phyloP scores from a whole-genome alignment of 2,113 vertebrate species.

The Peromyscus polionotus region DNA sequence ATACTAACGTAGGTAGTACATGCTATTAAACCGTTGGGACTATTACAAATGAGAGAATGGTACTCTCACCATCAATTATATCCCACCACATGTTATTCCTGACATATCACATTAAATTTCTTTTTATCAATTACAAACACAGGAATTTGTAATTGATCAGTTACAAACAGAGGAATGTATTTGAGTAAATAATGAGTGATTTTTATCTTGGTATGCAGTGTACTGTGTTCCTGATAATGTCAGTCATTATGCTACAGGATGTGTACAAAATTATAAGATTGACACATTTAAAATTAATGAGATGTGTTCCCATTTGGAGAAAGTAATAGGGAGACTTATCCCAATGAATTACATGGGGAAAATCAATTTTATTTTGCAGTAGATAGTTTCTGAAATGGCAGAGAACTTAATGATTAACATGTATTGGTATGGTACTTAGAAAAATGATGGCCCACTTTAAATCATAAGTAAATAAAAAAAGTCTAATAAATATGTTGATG shows the following conservation, averaged over 20 bases:
- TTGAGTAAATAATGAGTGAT: slow-evolving; percentile 78
- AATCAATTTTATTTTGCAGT: slow-evolving; percentile 81
- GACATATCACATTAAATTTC: slow-evolving; percentile 57
- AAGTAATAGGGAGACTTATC: slow-evolving; percentile 77
- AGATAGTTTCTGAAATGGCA: slow-evolving; percentile 69
- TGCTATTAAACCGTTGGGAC: background rate
- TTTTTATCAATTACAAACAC: slow-evolving; percentile 64
- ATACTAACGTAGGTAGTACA: background rate
- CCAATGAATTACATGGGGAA: slow-evolving; percentile 75
- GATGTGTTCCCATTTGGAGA: slow-evolving; percentile 79
- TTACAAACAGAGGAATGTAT: slow-evolving; percentile 64
- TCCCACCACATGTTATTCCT: background rate
- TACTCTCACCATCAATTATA: background rate
- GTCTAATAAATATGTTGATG: background rate
- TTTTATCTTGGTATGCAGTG: slow-evolving; percentile 79
- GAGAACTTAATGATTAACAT: slow-evolving; percentile 53
- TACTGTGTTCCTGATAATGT: slow-evolving; percentile 81
- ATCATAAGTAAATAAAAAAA: slow-evolving; percentile 32
- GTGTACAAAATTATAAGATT: slow-evolving; percentile 80
- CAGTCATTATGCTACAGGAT: slow-evolving; percentile 85
- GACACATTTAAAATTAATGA: slow-evolving; percentile 87
- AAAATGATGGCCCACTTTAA: slow-evolving; percentile 50
- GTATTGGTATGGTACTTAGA: slow-evolving; percentile 55
- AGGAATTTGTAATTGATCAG: slow-evolving; percentile 28
- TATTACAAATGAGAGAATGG: background rate